Evolutionary conservation across 2,888 invertebrate species (phyloP).

Genomic region (Chloroclystis v-ata): DNA sequence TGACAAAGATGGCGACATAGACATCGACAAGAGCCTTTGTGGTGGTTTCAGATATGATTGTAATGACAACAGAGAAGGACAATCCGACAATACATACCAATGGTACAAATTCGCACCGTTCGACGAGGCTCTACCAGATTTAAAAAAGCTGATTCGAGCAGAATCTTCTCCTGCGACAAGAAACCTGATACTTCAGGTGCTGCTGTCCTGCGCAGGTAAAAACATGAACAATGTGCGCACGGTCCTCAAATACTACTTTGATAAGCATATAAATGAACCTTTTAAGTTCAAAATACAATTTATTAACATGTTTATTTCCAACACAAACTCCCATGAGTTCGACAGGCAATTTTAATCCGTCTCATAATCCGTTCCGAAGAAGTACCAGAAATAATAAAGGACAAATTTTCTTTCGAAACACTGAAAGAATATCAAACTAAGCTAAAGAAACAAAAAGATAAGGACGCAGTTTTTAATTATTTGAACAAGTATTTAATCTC

Average conservation of each 20-base stretch:
- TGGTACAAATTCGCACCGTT: conserved; percentile 57
- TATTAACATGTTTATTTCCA: conserved; percentile 41
- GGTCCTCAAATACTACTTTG: conserved; percentile 47
- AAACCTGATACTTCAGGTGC: conserved; percentile 42
- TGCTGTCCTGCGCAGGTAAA: conserved; percentile 41
- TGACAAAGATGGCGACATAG: not conserved
- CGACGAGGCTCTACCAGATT: conserved; percentile 42
- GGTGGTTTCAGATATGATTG: not conserved
- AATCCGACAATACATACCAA: conserved; percentile 30
- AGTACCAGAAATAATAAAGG: conserved; percentile 47
- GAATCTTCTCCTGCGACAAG: conserved; percentile 48
- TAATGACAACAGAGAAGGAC: too few relatives aligned
- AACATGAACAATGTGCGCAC: conserved; percentile 40
- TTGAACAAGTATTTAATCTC: conserved; percentile 33
- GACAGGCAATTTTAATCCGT: conserved; percentile 45
- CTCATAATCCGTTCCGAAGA: conserved; percentile 43
- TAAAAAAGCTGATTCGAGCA: conserved; percentile 46
- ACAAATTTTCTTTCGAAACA: conserved; percentile 47
- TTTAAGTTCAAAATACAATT: conserved; percentile 53
- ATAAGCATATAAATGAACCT: conserved; percentile 59
- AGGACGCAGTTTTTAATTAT: conserved; percentile 47
- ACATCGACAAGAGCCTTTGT: too few relatives aligned
- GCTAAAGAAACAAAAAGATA: conserved; percentile 38
- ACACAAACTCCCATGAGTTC: conserved; percentile 38
- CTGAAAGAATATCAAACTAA: conserved; percentile 35